Percentiles rank a stretch among this genome's conserved stretches.
These are phyloP conservation scores for Myiotriccus ornatus DNA, from an alignment of 2,797 vertebrate genomes.

Conservation along the genomic window DNA sequence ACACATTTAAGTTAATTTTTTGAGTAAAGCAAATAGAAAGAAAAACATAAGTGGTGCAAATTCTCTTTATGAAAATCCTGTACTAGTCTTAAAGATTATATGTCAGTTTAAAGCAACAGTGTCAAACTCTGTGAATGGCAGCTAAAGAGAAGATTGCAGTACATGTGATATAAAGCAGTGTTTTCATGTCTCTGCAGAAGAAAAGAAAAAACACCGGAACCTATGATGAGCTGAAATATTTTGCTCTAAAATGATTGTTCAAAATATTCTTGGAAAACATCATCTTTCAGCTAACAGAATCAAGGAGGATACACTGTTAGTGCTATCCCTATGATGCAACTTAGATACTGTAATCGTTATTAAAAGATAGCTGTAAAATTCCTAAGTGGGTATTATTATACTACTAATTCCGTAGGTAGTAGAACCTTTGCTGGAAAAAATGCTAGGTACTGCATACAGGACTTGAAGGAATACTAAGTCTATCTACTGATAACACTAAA, in stretches of 20 bases:
- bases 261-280: neutral
- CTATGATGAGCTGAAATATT: neutral
- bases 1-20: neutral
- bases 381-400: too few relatives aligned
- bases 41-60: neutral
- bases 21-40: neutral
- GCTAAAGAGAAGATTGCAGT: neutral
- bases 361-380: neutral
- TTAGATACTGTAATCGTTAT: neutral
- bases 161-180: neutral
- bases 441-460: neutral
- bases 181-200: neutral
- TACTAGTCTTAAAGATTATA: neutral
- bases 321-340: neutral
- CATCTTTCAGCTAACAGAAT: neutral
- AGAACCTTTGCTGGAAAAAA: neutral
- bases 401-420: neutral
- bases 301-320: neutral
- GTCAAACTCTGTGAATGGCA: neutral
- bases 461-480: neutral
- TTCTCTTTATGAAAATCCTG: neutral
- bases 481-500: neutral
- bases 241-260: neutral
- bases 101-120: neutral
- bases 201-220: neutral